These are phyloP conservation scores for Nasonia longicornis DNA, from an alignment of 1,140 invertebrate genomes.

Conservation along the genomic window DNA sequence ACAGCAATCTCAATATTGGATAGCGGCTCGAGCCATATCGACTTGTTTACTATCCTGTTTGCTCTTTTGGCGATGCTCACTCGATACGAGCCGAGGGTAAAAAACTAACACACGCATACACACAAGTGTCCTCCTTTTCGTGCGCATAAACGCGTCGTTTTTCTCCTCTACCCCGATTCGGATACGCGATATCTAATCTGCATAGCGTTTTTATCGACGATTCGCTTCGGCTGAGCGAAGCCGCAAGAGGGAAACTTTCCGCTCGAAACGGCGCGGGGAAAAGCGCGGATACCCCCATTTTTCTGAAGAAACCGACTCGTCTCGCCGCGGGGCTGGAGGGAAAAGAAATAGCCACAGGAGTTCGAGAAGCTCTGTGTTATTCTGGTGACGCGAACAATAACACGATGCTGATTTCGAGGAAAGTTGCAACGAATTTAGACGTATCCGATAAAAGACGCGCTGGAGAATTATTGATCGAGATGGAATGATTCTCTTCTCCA, in stretches of 20 bases:
- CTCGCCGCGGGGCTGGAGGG: not conserved
- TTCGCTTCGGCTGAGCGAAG: constrained; percentile 1
- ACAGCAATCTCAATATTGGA: constrained; percentile 71
- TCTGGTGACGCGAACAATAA: not conserved
- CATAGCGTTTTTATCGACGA: constrained; percentile 54
- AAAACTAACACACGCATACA: constrained; percentile 11
- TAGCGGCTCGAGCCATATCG: constrained; percentile 62
- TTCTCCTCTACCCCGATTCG: constrained; percentile 51
- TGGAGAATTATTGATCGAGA: constrained; percentile 25
- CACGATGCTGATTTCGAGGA: not conserved
- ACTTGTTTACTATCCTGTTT: constrained; percentile 65
- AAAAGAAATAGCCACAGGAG: constrained; percentile 22
- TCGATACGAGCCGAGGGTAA: constrained; percentile 49
- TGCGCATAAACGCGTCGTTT: constrained; percentile 56
- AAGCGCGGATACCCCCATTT: constrained; percentile 17
- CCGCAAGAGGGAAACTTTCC: constrained; percentile 32
- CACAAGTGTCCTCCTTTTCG: constrained; percentile 57
- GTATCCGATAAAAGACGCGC: not conserved
- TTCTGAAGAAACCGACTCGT: not conserved
- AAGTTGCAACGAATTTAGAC: not conserved
- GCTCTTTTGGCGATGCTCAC: constrained; percentile 43
- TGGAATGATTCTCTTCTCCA: not conserved
- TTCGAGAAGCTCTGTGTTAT: not conserved
- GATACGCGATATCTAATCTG: constrained; percentile 50
- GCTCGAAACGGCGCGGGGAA: not conserved